These are phyloP conservation scores for Actinia tenebrosa DNA, from an alignment of 64 coral and sea anemone species.

Conservation along the genomic window DNA sequence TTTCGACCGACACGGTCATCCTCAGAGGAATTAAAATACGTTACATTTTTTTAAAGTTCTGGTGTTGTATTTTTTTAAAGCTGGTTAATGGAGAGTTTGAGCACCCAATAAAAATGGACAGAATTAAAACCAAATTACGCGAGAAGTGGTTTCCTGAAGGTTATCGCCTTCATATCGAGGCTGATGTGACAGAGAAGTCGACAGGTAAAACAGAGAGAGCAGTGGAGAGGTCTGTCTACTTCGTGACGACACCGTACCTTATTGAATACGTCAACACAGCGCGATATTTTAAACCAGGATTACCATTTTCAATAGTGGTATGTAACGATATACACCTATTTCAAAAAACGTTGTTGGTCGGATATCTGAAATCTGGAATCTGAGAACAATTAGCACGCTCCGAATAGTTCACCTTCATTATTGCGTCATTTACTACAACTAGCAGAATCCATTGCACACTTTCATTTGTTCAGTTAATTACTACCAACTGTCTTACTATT, in stretches of 20 bases:
- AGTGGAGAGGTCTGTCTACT: conserved; percentile 60
- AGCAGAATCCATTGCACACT: no score
- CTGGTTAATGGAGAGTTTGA: neutral
- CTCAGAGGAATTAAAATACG: no score
- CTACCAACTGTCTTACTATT: no score
- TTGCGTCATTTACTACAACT: no score
- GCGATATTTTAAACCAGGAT: conserved; percentile 78
- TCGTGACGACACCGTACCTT: conserved; percentile 61
- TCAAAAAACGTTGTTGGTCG: no score
- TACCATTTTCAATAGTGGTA: conserved; percentile 75
- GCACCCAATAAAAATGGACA: neutral
- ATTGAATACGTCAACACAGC: conserved; percentile 68
- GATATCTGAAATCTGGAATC: no score
- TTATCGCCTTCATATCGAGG: conserved; percentile 51
- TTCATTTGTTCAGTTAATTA: no score
- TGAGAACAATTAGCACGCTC: no score
- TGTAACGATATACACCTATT: neutral
- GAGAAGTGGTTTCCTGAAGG: conserved; percentile 22
- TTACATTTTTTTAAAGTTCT: no score
- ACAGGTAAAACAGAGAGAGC: conserved; percentile 63
- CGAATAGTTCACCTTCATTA: no score
- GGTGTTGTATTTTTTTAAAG: neutral
- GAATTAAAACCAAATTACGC: neutral
- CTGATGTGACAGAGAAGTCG: conserved; percentile 61
- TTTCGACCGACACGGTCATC: no score